A percentile compares a stretch with the other conserved stretches of the same genome.
phyloP scores from a whole-genome alignment of 2,888 invertebrate genomes.

The Platerodrilus igneus region DNA sequence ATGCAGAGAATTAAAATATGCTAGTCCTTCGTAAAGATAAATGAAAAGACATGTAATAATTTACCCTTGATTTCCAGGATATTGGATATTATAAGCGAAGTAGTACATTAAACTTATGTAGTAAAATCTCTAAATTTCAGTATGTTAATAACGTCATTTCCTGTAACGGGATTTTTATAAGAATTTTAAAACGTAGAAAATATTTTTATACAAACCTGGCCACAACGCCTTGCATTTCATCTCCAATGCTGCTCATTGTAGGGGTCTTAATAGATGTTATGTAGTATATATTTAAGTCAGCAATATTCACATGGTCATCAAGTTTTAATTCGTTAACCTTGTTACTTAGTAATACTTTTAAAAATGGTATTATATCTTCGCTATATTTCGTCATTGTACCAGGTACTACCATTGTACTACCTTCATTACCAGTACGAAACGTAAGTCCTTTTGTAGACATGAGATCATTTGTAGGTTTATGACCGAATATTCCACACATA shows the following conservation, averaged over 20 bases:
- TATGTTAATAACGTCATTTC: too few species aligned
- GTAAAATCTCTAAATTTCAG: too few species aligned
- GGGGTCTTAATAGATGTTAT: constrained; percentile 71
- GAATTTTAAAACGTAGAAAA: too few species aligned
- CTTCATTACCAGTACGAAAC: constrained; percentile 62
- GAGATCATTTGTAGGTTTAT: constrained; percentile 63
- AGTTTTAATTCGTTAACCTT: constrained; percentile 55
- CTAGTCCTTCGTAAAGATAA: too few species aligned
- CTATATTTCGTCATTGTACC: constrained; percentile 80
- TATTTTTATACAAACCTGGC: too few species aligned
- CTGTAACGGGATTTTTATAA: too few species aligned
- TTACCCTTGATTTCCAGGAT: too few species aligned
- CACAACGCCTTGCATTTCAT: constrained; percentile 62
- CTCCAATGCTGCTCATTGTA: constrained; percentile 64
- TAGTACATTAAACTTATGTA: too few species aligned
- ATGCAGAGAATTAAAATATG: too few species aligned
- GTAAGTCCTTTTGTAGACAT: constrained; percentile 56
- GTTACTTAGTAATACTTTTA: constrained; percentile 60
- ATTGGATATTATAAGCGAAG: too few species aligned
- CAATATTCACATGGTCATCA: constrained; percentile 58
- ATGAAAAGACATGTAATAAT: too few species aligned
- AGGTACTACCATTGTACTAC: constrained; percentile 73
- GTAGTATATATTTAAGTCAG: constrained; percentile 69
- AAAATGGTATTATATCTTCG: constrained; percentile 73
- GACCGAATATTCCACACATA: constrained; percentile 84